These are phyloP conservation scores for Meloidogyne chitwoodi DNA, from an alignment of 1,140 invertebrate genomes.

Conservation along the genomic window DNA sequence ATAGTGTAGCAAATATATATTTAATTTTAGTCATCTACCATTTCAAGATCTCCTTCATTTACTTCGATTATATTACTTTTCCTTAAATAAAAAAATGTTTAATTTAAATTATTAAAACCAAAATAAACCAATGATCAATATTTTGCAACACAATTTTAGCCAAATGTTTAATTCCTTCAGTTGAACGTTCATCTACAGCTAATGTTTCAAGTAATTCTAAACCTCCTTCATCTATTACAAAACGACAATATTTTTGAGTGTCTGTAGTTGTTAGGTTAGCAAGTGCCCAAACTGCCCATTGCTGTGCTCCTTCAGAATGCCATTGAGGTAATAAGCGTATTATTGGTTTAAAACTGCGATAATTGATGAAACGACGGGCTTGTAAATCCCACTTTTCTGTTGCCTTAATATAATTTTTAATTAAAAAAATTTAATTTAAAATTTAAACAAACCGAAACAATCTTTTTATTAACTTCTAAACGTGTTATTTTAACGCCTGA, in stretches of 20 bases:
- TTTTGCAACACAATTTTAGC: slow-evolving; percentile 20
- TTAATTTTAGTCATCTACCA: background rate
- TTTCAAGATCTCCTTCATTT: background rate
- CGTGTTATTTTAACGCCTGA: background rate
- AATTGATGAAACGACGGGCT: slow-evolving; percentile 88
- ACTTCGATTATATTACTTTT: background rate
- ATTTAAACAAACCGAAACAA: background rate
- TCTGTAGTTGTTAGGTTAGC: slow-evolving; percentile 77
- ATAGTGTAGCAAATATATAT: no score
- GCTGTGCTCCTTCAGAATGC: slow-evolving; percentile 46
- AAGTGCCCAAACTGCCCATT: slow-evolving; percentile 80
- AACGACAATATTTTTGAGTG: slow-evolving; percentile 79
- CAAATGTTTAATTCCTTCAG: slow-evolving; percentile 9
- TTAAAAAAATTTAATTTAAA: background rate
- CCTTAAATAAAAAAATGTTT: background rate
- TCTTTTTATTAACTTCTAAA: background rate
- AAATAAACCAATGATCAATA: slow-evolving; percentile 19
- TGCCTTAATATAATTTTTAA: slow-evolving; percentile 63
- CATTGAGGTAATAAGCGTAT: slow-evolving; percentile 47
- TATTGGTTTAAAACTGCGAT: slow-evolving; percentile 67
- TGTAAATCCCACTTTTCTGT: slow-evolving; percentile 81
- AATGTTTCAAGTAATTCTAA: slow-evolving; percentile 71
- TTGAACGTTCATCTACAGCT: slow-evolving; percentile 58
- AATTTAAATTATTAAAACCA: no score
- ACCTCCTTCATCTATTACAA: slow-evolving; percentile 80